Conservation (phyloP, 2,797 vertebrate genomes). For the Acomys russatus region DNA sequence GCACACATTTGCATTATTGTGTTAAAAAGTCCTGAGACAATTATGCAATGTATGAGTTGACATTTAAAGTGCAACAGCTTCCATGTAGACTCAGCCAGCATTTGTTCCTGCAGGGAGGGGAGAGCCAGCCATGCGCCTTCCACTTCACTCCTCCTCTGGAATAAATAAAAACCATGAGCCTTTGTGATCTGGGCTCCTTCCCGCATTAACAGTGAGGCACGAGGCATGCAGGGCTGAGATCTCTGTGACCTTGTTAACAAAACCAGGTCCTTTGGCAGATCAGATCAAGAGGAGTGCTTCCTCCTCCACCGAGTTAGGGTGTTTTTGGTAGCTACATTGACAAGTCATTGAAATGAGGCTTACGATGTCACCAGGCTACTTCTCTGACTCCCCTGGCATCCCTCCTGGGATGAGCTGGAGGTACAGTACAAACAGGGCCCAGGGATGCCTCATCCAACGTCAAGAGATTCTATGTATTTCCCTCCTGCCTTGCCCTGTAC, state of each 20-base stretch:
- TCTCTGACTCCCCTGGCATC: background rate
- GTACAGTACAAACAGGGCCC: background rate
- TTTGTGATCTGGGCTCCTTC: fast-evolving
- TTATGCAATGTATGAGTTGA: background rate
- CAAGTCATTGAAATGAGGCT: background rate
- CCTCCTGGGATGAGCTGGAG: no score
- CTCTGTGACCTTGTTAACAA: background rate
- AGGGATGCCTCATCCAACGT: background rate
- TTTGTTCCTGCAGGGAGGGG: background rate
- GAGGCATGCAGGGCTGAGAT: background rate
- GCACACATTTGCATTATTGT: background rate
- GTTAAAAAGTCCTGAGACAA: background rate
- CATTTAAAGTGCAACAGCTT: background rate
- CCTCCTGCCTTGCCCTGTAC: fast-evolving
- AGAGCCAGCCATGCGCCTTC: background rate
- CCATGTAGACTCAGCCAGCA: background rate
- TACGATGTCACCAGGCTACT: no score
- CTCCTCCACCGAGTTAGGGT: no score
- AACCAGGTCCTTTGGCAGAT: background rate
- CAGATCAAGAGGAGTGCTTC: background rate
- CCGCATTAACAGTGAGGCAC: background rate
- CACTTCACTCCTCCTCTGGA: background rate
- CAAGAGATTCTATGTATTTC: no score
- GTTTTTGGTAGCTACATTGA: background rate
- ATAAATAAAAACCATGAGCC: background rate